Base-by-base conservation (phyloP, 1,140 invertebrate genomes). In the Lepidotrigona ventralis region DNA sequence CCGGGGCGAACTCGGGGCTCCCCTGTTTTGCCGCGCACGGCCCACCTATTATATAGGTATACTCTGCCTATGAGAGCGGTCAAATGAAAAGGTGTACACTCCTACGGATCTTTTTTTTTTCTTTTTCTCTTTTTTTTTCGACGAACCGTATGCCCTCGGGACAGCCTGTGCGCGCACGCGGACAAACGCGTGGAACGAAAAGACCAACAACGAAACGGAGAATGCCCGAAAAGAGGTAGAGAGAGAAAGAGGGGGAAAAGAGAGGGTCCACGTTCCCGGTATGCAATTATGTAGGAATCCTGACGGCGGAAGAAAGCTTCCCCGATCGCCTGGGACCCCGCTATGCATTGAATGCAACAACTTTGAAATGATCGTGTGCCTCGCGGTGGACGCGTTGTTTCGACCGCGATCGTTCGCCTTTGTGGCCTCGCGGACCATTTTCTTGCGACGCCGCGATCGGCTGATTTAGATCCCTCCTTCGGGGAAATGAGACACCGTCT, bases 11-110 rank as follows among this genome's bases (percentile, higher is more conserved):
- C 51, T 66, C 29, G 33, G 79, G n/a, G 15, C 53, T 71, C 76
- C 66, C 66, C 66, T 19, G 76, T 79, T 87, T 46, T 76, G 69
- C 84, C 84, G 82, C 82, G 51, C 54, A 23, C 29, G n/a, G 79
- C 80, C 81, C 77, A 71, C 81, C 85, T 88, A 88, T 89, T 89
- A 89, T 89, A 89, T 80, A 86, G 88, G 83, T 85, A 76, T 83
- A 79, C 79, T 14, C 54, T 76, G 71, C 69, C 79, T 85, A 89
- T 74, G 83, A 83, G 88, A 84, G 63, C 66, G 86, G 73, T 86
- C 79, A 90, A 90, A 90, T 90, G 88, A 90, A 90, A 90, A 90
- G 89, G 85, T 75, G 76, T 73, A 84, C 79, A 85, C 81, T 71
- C 63, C 68, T 75, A 39, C 56, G 88, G 58, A 56, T 71, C 69